Base-by-base conservation (phyloP, 2,797 vertebrate genomes). In the Remorina albescens region DNA sequence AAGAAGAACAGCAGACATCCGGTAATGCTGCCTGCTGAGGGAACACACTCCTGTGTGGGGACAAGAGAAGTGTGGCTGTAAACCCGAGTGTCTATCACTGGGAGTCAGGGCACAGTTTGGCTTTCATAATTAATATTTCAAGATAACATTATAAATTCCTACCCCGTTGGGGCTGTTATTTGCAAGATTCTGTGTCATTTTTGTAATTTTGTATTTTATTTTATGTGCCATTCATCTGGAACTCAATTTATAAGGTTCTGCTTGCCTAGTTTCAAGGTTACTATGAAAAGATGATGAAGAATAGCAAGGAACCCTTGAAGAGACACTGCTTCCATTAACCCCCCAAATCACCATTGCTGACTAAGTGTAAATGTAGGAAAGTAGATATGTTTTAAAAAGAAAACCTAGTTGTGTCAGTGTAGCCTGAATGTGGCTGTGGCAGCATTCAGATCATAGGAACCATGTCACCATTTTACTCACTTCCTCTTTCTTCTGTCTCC, bases 61-160 rank as follows among this genome's bases (percentile, higher is more conserved):
- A 80, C 62, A 46, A 32, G 28, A 16, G 47, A 77, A 66, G 59
- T 53, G 49, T 90, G 84, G 73, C 84, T 36, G 34, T 10, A 26
- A 58, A 82, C 78, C 74, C 86, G 74, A 51, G 54, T 23, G 60
- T 71, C 60, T 69, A 78, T 85, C 5, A 57, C 77, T 61, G 79
- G 55, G 71, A 82, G 82, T 66, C 74, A 80, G 59, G 76, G 67
- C 82, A 57, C 79, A 82, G 81, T 84, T 81, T 76, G 78, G 49
- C 62, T 86, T 86, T 67, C 74, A 84, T 86, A 83, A 82, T 82
- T 75, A 61, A 85, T 86, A 69, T 76, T 56, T 76, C 74, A 74
- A 23, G 54, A 73, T 72, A 59, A 47, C 47, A 85, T 88, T 28
- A 67, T 62, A 80, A 74, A 81, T 84, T 71, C 83, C 49, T 57